Percentiles rank a stretch among this genome's conserved stretches.
These are phyloP conservation scores for Temnopleurus reevesii DNA, from an alignment of 53 echinoderm and acorn worm species.

Conservation along the genomic window DNA sequence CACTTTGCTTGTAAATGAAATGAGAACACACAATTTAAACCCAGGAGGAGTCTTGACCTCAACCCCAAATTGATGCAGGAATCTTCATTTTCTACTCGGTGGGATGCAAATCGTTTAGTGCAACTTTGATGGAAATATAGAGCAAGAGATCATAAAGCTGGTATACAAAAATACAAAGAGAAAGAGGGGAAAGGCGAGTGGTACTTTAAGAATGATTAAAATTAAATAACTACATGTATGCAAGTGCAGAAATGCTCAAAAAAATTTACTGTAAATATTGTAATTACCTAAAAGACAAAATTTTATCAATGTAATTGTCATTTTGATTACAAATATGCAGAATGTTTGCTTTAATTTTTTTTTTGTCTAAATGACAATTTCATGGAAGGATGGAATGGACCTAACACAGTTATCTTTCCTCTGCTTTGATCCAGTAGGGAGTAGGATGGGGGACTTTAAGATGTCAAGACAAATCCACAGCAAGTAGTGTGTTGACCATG, in stretches of 20 bases:
- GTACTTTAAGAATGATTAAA: too few relatives aligned
- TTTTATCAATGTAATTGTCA: too few relatives aligned
- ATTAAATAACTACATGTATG: too few relatives aligned
- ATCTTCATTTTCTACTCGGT: slow-evolving; percentile 25
- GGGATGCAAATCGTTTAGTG: slow-evolving; percentile 24
- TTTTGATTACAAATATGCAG: not conserved
- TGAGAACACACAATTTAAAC: slow-evolving; percentile 27
- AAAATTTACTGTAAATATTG: too few relatives aligned
- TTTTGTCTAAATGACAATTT: not conserved
- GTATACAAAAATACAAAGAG: not conserved
- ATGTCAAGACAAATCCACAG: not conserved
- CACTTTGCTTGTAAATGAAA: slow-evolving; percentile 12
- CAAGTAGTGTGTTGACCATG: slow-evolving; percentile 34
- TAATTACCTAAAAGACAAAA: too few relatives aligned
- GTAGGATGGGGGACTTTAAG: not conserved
- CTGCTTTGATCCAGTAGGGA: not conserved
- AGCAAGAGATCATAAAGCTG: not conserved
- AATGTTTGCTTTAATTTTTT: not conserved
- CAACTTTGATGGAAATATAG: slow-evolving; percentile 31
- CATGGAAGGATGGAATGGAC: not conserved
- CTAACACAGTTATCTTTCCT: slow-evolving; percentile 3
- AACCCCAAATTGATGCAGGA: not conserved
- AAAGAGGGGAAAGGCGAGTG: not conserved
- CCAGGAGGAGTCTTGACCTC: slow-evolving; percentile 20
- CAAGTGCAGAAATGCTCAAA: too few relatives aligned